A percentile compares a stretch with the other conserved stretches of the same genome.
Evolutionary conservation across 2,797 vertebrate species (phyloP).

Genomic region (Bucorvus abyssinicus): DNA sequence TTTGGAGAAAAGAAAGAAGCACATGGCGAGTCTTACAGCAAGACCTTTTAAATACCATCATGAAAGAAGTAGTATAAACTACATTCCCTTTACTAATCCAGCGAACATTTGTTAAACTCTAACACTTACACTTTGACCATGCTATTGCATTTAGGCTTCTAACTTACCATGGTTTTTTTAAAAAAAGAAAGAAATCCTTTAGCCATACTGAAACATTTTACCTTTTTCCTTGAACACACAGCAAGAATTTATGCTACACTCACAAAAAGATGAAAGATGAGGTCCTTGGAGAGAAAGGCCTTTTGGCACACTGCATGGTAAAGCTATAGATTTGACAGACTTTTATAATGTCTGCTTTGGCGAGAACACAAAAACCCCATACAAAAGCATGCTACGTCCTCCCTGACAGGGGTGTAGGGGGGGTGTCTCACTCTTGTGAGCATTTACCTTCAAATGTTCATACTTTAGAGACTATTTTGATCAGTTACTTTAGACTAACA

Average conservation of each 20-base stretch:
- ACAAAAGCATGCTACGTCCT: conserved; percentile 64
- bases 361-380: conserved; percentile 51
- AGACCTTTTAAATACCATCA: conserved; percentile 84
- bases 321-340: conserved; percentile 74
- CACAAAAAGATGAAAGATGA: conserved; percentile 78
- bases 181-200: conserved; percentile 42
- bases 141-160: conserved; percentile 67
- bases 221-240: conserved; percentile 75
- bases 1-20: conserved; percentile 80
- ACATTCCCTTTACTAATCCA: conserved; percentile 82
- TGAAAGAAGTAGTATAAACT: conserved; percentile 86
- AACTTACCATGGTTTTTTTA: conserved; percentile 19
- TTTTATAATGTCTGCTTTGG: conserved; percentile 72
- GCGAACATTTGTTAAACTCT: conserved; percentile 75
- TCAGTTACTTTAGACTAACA: conserved; percentile 67
- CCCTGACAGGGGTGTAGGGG: conserved; percentile 2
- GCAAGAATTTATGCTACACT: conserved; percentile 76
- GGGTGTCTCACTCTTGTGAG: conserved; percentile 18
- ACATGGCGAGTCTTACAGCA: conserved; percentile 85
- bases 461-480: conserved; percentile 64
- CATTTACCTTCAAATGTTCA: conserved; percentile 62
- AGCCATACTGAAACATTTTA: conserved; percentile 71
- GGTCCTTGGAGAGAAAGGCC: conserved; percentile 77
- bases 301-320: conserved; percentile 72
- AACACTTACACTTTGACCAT: conserved; percentile 67